Evolutionary conservation across 1,140 invertebrate genomes (phyloP).

Genomic region (Drosophila melanica): DNA sequence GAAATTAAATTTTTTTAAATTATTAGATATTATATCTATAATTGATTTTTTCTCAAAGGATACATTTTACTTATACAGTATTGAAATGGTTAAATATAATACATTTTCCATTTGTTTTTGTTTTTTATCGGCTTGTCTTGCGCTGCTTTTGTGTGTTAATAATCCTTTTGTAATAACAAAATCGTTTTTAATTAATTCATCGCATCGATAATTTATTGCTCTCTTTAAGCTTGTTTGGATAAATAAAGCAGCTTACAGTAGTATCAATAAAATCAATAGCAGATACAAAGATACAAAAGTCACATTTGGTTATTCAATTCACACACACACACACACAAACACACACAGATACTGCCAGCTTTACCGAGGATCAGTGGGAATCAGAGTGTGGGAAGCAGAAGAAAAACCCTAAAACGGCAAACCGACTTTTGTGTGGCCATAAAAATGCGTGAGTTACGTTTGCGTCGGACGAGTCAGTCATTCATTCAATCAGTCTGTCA

Average conservation of each 20-base stretch:
- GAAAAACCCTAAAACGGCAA: slow-evolving; percentile 54
- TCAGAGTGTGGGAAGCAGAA: slow-evolving; percentile 61
- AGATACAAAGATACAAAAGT: slow-evolving; percentile 11
- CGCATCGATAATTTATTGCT: slow-evolving; percentile 25
- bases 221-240: neutral
- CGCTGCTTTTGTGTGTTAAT: no score
- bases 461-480: slow-evolving; percentile 24
- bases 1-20: no score
- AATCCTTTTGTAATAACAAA: no score
- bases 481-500: slow-evolving; percentile 44
- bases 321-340: slow-evolving; percentile 15
- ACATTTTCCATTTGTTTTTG: no score
- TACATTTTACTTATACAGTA: no score
- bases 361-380: slow-evolving; percentile 60
- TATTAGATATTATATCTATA: no score
- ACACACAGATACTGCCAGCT: neutral
- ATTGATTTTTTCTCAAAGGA: no score
- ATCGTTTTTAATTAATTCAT: no score
- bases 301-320: slow-evolving; percentile 38
- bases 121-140: no score
- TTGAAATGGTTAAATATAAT: no score
- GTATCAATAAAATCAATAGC: neutral
- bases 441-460: slow-evolving; percentile 76
- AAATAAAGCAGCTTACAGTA: neutral
- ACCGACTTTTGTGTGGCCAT: slow-evolving; percentile 70